Evolutionary conservation across 2,888 invertebrate genomes (phyloP), one percentile per base, ranked within the genome.

Genomic region (Camponotus fellah): DNA sequence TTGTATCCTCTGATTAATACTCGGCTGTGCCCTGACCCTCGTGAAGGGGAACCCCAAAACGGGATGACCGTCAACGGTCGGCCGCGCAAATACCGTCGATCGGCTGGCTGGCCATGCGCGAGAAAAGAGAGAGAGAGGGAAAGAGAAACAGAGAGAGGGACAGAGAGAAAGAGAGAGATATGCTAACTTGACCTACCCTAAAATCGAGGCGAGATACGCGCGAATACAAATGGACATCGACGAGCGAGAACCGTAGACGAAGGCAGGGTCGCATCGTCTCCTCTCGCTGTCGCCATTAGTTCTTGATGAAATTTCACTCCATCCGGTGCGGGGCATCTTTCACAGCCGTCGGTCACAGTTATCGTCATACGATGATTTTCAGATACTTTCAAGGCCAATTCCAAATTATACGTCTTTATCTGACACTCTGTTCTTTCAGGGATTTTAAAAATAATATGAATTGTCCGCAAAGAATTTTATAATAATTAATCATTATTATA

Each of bases 111-210:
- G 49, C 53, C 49, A 62, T 43, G 60, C 74, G 58, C 32, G 53
- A 40, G 53, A 37, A 58, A 34, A 58, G 82, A 65, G 56, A 60
- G 12, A 4, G n/a, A 77, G 53, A 77, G 40, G 58, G 10, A 56
- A 43, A 58, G 32, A 37, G 75, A 66, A 37, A 65, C 14, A 34
- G 76, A 43, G 74, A 62, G 62, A 60, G 26, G 34, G 64, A 66
- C 43, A 37, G 49, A 68, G 32, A 17, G 10, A 69, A 17, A 49
- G 46, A 64, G 75, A 77, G 53, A 66, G 26, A 26, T 26, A 26
- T n/a, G 53, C 17, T 34, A 34, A 80, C 62, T 69, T 87, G 89
- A 88, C 88, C 88, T 89, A 89, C 89, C 88, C 83, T 85, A 88
- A 89, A 88, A 88, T 88, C 89, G 80, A 85, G 86, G 82, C 85